These are phyloP conservation scores for Ophion slaviceki DNA, from an alignment of 2,888 invertebrate genomes.

Conservation along the genomic window DNA sequence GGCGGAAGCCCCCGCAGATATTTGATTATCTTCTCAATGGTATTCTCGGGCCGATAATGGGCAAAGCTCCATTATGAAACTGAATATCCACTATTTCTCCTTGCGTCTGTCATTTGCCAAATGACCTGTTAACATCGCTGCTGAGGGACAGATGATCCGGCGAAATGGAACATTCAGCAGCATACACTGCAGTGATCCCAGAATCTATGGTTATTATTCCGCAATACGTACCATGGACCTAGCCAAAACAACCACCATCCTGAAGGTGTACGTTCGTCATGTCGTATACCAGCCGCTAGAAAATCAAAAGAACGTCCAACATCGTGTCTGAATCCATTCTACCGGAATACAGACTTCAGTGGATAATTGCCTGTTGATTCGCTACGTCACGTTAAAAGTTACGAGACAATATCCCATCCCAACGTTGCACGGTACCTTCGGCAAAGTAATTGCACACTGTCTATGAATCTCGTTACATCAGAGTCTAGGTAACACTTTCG, in stretches of 20 bases:
- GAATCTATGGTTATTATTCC: too few relatives aligned
- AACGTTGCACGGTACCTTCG: slow-evolving; percentile 17
- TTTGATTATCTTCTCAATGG: slow-evolving; percentile 25
- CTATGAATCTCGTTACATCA: slow-evolving; percentile 1
- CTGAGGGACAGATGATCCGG: not conserved
- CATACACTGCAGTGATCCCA: too few relatives aligned
- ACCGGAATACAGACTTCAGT: too few relatives aligned
- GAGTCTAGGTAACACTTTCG: not conserved
- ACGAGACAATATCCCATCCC: slow-evolving; percentile 26
- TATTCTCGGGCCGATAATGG: slow-evolving; percentile 6
- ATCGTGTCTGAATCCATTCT: too few relatives aligned
- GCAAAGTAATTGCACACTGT: slow-evolving; percentile 36
- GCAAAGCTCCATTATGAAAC: slow-evolving; percentile 7
- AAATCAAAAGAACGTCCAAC: too few relatives aligned
- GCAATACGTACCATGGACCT: too few relatives aligned
- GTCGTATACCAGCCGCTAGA: not conserved
- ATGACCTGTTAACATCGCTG: not conserved
- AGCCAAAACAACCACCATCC: too few relatives aligned
- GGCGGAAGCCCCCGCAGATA: not conserved
- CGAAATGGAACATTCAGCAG: too few relatives aligned
- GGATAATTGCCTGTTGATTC: not conserved
- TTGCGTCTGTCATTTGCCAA: slow-evolving; percentile 7
- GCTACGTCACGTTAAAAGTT: slow-evolving; percentile 25
- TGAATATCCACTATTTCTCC: not conserved
- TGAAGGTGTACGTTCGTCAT: too few relatives aligned